Evolutionary conservation across 2,888 invertebrate genomes (phyloP), one percentile per base, ranked within the genome.

Genomic region (Diaprepes abbreviatus): DNA sequence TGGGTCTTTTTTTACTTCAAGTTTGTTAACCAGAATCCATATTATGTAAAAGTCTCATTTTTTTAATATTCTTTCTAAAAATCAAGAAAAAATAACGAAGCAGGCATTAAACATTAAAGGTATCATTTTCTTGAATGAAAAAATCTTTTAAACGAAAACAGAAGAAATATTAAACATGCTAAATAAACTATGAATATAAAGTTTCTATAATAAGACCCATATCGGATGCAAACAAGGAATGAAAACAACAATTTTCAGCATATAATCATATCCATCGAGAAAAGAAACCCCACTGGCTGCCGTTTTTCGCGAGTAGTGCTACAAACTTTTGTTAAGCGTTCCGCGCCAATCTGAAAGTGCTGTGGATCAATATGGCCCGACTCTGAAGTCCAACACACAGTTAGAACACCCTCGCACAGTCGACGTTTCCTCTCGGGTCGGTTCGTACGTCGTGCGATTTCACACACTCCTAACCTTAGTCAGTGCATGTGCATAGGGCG

Each of bases 281-380:
- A 45, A 50, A 28, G 73, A 57, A 35, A 38, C 43, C 36, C 59
- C 65, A 65, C 75, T 75, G 40, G 24, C 73, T 75, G 78, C 66
- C 48, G 54, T 66, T 66, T 62, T 74, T 66, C 77, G 77, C 67
- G 48, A 50, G 28, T 50, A 72, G 77, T 58, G 33, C 19, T 38
- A 54, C 62, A 52, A 68, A 63, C 68, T 68, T 68, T 68, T 48
- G 63, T 80, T 80, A 79, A 82, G 79, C 78, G 77, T 81, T 80
- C 80, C 82, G 81, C 81, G 80, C 80, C 80, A 80, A 81, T 79
- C 82, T 80, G 75, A 79, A 79, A 76, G 74, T 75, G 77, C 74
- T 55, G 55, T 75, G 78, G 82, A 82, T 82, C 82, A 82, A 82
- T 82, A 82, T 81, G 81, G 80, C 80, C 78, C 78, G 75, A 78